Evolutionary conservation across 2,113 vertebrate genomes (phyloP).

Genomic region (Microcebus lehilahytsara): DNA sequence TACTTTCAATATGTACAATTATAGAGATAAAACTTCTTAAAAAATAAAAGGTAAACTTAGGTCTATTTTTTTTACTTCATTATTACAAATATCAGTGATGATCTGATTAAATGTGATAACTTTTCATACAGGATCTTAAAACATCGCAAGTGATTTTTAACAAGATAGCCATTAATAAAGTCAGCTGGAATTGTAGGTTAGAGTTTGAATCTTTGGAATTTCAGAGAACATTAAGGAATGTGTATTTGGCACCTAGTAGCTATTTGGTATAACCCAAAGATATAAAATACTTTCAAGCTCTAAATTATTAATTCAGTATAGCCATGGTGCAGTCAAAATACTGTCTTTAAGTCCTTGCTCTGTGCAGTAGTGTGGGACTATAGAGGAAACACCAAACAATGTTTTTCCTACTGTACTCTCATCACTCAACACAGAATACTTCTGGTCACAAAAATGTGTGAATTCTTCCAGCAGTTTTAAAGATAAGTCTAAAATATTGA

Average conservation of each 20-base stretch:
- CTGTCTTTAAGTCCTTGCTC: neutral
- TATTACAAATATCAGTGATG: neutral
- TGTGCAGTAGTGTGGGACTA: neutral
- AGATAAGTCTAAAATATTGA: neutral
- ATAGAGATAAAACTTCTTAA: neutral
- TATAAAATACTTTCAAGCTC: neutral
- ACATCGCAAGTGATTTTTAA: conserved; percentile 1
- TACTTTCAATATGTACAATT: neutral
- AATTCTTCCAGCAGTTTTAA: neutral
- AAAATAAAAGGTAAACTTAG: neutral
- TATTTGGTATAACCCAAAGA: neutral
- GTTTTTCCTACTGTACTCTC: neutral
- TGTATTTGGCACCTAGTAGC: neutral
- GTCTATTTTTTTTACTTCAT: neutral
- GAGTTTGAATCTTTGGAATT: conserved; percentile 11
- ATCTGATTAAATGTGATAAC: neutral
- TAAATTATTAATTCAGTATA: conserved; percentile 18
- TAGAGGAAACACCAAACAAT: neutral
- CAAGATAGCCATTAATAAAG: neutral
- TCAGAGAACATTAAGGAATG: neutral
- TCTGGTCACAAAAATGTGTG: too few species aligned
- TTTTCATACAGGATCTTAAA: neutral
- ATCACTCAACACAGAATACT: neutral
- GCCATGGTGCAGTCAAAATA: neutral
- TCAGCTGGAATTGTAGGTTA: neutral